Evolutionary conservation across 2,113 vertebrate genomes (phyloP), one percentile per base, ranked within the genome.

Genomic region (Notiomystis cincta): DNA sequence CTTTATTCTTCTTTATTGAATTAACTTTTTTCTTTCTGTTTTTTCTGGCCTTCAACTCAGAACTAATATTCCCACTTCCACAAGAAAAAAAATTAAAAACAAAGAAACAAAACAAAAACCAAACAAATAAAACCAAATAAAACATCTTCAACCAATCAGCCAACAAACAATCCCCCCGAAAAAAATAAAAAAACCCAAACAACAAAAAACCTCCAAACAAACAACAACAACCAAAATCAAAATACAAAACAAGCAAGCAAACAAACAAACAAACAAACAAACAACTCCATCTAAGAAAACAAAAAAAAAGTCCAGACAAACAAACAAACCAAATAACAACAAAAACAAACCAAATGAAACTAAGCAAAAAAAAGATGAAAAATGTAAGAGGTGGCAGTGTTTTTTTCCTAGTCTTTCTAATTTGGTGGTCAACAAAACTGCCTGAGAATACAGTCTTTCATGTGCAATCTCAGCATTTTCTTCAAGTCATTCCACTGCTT

Each of bases 301-400:
- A 11, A 69, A 10, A 25, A 48, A 30, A 10, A 28, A 20, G 11
- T 14, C 24, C 8, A 30, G 51, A 13, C 10, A 23, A 50, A 14
- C 5, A 42, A 42, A 18, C 1, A 40, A 64, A 7, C 1, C 1
- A 5, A 37, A 30, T 4, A 31, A 10, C 8, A 13, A 30, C 40
- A 40, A 40, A 40, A 40, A 40, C 40, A 40, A 40, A 40, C 40
- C 40, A 40, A 40, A 40, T 13, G 10, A 40, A 40, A 40, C 40
- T 13, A 40, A 31, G 8, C 1, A 20, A 20, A 5, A 33, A 16
- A 3, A 10, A 3, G 48, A 23, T 5, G 25, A 22, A 10, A 11
- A 6, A 1, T 45, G 23, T n/a, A 57, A 65, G 15, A 57, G 50
- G 16, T 25, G 40, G 4, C 6, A 78, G 18, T 13, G 15, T 11